These are phyloP conservation scores for Hoplodrina ambigua DNA, from an alignment of 2,888 invertebrate species.

Conservation along the genomic window DNA sequence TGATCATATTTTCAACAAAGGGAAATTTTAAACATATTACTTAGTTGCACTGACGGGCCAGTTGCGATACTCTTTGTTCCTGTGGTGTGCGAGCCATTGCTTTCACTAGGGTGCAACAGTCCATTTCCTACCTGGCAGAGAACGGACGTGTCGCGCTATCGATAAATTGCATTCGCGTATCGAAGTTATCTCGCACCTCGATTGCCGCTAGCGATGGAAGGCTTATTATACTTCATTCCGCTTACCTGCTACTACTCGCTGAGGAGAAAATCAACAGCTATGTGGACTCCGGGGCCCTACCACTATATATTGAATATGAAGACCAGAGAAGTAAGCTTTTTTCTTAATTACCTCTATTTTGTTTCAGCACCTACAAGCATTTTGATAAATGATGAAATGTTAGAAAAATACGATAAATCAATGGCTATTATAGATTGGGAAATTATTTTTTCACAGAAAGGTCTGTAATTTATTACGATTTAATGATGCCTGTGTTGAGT, in stretches of 20 bases:
- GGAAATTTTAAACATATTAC: neutral
- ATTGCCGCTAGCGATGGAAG: neutral
- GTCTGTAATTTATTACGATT: conserved; percentile 32
- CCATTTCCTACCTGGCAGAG: neutral
- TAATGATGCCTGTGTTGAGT: neutral
- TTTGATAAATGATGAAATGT: conserved; percentile 35
- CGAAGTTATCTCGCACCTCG: neutral
- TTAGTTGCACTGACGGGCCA: neutral
- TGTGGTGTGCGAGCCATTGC: neutral
- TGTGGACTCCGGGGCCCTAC: neutral
- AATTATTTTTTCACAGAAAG: conserved; percentile 30
- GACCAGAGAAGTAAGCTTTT: neutral
- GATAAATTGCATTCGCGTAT: conserved; percentile 11
- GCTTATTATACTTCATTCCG: neutral
- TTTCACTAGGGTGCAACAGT: conserved; percentile 20
- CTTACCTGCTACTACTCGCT: neutral
- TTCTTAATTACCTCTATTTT: conserved; percentile 12
- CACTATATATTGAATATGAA: accelerated
- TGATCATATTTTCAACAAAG: too few species aligned
- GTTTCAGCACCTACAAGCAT: conserved; percentile 56
- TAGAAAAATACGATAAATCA: conserved; percentile 38
- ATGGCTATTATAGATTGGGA: conserved; percentile 60
- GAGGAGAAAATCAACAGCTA: neutral
- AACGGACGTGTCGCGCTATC: conserved; percentile 10
- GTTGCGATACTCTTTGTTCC: neutral